phyloP scores from a whole-genome alignment of 2,797 vertebrate genomes.

The Parotocinclus haroldoi region DNA sequence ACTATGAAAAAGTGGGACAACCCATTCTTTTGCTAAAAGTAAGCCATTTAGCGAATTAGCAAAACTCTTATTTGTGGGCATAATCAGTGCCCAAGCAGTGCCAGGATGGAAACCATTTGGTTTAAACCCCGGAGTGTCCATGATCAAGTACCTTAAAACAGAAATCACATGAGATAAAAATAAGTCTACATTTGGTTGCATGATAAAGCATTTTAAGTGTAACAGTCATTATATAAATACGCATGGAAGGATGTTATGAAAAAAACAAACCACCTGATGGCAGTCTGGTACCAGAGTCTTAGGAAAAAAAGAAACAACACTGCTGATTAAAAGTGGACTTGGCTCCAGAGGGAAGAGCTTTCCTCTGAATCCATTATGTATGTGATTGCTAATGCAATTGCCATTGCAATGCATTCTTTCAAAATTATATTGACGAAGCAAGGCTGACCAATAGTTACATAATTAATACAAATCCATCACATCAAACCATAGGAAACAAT shows the following conservation, averaged over 20 bases:
- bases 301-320: background rate
- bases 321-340: slow-evolving; percentile 6
- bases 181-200: no score
- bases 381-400: slow-evolving; percentile 60
- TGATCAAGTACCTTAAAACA: no score
- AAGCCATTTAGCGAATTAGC: no score
- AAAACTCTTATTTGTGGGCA: no score
- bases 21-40: no score
- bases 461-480: slow-evolving; percentile 19
- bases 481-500: slow-evolving; percentile 20
- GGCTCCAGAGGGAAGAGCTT: slow-evolving; percentile 35
- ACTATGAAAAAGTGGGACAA: no score
- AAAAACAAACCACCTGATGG: slow-evolving; percentile 62
- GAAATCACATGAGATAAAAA: no score
- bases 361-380: slow-evolving; percentile 63
- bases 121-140: no score
- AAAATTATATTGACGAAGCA: slow-evolving; percentile 45
- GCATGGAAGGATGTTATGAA: background rate
- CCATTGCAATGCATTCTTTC: slow-evolving; percentile 50
- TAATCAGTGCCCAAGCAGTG: no score
- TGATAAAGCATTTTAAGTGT: background rate
- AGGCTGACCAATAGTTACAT: slow-evolving; percentile 6
- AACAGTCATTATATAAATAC: slow-evolving; percentile 1
- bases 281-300: slow-evolving; percentile 55
- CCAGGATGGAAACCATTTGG: no score